Evolutionary conservation across 1,140 invertebrate genomes (phyloP), one percentile per base, ranked within the genome.

Genomic region (Eciton burchellii): DNA sequence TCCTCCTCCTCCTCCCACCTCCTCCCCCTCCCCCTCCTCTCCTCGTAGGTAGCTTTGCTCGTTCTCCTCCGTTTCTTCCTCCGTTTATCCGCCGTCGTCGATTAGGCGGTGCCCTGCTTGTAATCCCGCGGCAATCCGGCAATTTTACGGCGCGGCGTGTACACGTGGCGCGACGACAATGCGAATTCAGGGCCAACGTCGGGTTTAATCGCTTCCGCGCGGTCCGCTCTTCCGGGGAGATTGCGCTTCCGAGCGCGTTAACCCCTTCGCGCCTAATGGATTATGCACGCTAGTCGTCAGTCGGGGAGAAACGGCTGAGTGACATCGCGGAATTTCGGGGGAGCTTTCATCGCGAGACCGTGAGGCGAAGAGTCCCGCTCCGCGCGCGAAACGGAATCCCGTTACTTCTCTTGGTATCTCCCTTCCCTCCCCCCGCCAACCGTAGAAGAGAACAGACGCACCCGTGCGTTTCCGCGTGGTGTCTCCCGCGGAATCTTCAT

Each of bases 181-280:
- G 49, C 35, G 63, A 79, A 49, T 68, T 56, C 74, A 79, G 24
- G n/a, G n/a, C n/a, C 24, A 12, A 79, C 74, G 16, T 65, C 60
- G 73, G 65, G 43, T 68, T n/a, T 79, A 79, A 79, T 79, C 63
- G 63, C 65, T 79, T 79, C 63, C 74, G 63, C 41, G 26, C 70
- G 70, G 70, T 62, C 70, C 70, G 79, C 70, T 81, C 29, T 72
- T 74, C n/a, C 79, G 56, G 60, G 68, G 41, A 81, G 65, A 81
- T 60, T 79, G 63, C 74, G 35, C 35, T 35, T 3, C 19, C 77
- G 59, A 72, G 60, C 24, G 54, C 41, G 56, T 82, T 73, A 76
- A 56, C 49, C 59, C 59, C 81, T 65, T 77, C 49, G 59, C 45
- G 49, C 60, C 60, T 62, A 82, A 74, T 74, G 57, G 73, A 74